These are phyloP conservation scores for Salvelinus sp. DNA, from an alignment of 2,113 vertebrate genomes.

Conservation along the genomic window DNA sequence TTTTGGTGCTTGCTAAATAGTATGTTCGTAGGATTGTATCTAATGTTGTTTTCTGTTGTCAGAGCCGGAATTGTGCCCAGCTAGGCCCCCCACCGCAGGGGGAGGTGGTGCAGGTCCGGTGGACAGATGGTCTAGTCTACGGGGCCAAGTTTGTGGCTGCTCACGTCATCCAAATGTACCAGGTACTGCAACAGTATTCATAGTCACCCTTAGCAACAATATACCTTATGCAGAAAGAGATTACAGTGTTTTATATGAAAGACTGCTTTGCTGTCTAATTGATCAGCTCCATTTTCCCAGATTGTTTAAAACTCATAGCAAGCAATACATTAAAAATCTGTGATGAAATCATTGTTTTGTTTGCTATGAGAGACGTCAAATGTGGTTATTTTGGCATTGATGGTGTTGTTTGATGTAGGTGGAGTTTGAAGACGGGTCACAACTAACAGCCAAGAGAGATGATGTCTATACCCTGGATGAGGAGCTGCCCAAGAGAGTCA, in stretches of 20 bases:
- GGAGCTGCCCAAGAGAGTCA: slow-evolving; percentile 97
- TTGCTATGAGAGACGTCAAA: too few relatives aligned
- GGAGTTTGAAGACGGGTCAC: slow-evolving; percentile 97
- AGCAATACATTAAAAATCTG: too few relatives aligned
- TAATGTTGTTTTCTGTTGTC: slow-evolving; percentile 46
- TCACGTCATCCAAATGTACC: slow-evolving; percentile 95
- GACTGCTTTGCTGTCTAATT: background rate
- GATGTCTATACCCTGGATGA: slow-evolving; percentile 95
- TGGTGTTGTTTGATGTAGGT: slow-evolving; percentile 72
- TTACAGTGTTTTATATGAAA: background rate
- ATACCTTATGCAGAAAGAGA: background rate
- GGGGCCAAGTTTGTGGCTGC: slow-evolving; percentile 95
- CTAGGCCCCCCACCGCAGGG: slow-evolving; percentile 90
- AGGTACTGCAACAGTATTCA: slow-evolving; percentile 72
- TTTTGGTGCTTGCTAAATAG: slow-evolving; percentile 67
- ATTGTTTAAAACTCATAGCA: too few relatives aligned
- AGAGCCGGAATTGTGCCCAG: slow-evolving; percentile 91
- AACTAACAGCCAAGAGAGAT: slow-evolving; percentile 93
- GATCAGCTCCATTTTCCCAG: too few relatives aligned
- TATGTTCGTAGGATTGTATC: background rate
- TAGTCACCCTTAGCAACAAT: background rate
- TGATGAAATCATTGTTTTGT: too few relatives aligned
- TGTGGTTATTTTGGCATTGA: background rate
- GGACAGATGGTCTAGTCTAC: slow-evolving; percentile 95
- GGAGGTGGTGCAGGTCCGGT: slow-evolving; percentile 94